Percentiles rank a stretch among this genome's conserved stretches.
phyloP scores from a whole-genome alignment of 2,888 invertebrate genomes.

The Spatulosminthurus flaviceps region DNA sequence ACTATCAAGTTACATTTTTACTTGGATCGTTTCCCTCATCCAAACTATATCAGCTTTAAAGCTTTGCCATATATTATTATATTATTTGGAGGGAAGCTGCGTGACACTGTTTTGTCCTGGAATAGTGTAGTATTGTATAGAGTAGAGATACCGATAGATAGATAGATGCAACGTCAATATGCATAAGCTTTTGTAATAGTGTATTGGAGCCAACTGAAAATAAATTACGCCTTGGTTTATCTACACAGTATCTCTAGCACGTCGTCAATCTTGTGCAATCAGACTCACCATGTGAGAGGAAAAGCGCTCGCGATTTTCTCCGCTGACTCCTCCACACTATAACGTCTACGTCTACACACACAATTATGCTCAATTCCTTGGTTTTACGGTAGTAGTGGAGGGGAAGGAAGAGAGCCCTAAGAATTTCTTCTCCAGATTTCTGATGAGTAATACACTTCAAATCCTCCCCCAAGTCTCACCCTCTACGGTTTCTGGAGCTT shows the following conservation, averaged over 20 bases:
- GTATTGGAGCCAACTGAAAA: neutral
- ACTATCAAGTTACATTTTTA: no score
- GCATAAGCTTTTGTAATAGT: neutral
- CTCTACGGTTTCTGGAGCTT: neutral
- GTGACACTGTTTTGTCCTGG: neutral
- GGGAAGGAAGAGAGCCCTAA: neutral
- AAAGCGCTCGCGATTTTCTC: slow-evolving; percentile 13
- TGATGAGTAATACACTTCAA: slow-evolving; percentile 18
- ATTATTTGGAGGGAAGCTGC: neutral
- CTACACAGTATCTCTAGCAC: slow-evolving; percentile 24
- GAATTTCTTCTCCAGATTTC: slow-evolving; percentile 10
- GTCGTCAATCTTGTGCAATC: slow-evolving; percentile 25
- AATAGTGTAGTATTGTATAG: neutral
- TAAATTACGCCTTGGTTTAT: slow-evolving; percentile 31
- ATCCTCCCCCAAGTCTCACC: neutral
- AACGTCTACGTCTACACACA: neutral
- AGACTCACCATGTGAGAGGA: slow-evolving; percentile 15
- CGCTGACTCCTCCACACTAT: neutral
- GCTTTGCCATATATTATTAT: neutral
- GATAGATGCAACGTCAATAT: no score
- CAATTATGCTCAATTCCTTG: slow-evolving; percentile 18
- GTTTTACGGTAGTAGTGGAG: neutral
- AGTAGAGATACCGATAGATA: neutral
- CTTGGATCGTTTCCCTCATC: no score
- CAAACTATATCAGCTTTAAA: neutral